A percentile compares a stretch with the other conserved stretches of the same genome.
Conservation (phyloP, 2,797 vertebrate genomes). For the Podargus strigoides region DNA sequence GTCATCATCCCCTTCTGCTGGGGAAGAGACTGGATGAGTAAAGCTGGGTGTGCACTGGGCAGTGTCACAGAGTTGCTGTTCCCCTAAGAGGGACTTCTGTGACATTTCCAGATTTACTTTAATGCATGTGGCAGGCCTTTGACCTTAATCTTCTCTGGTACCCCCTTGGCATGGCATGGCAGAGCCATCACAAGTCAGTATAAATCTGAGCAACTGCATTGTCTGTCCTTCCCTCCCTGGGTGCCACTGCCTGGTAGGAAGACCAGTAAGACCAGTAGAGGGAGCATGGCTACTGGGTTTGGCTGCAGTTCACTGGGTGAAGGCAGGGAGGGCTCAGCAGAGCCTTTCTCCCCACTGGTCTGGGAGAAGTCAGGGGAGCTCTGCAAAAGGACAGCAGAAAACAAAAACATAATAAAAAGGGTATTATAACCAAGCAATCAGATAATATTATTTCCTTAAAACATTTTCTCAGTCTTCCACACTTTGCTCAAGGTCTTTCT, state of each 20-base stretch:
- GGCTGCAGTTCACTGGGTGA: background rate
- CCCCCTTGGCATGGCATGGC: background rate
- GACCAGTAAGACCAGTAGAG: slow-evolving; percentile 5
- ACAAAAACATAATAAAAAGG: background rate
- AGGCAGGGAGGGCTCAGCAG: accelerated
- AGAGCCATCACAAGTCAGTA: background rate
- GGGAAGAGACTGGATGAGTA: background rate
- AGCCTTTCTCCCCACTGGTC: background rate
- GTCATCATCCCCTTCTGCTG: background rate
- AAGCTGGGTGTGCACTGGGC: background rate
- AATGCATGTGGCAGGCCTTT: background rate
- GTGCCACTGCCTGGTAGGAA: background rate
- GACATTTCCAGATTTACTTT: background rate
- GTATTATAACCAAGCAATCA: background rate
- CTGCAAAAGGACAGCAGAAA: background rate
- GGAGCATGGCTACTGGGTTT: background rate
- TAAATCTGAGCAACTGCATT: background rate
- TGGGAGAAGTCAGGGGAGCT: background rate
- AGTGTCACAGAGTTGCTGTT: background rate
- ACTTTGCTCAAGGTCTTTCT: background rate
- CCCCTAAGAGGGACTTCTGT: background rate
- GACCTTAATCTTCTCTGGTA: background rate
- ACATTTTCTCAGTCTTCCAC: background rate
- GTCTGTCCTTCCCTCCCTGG: background rate
- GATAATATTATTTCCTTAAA: background rate